Evolutionary conservation across 2,113 vertebrate species (phyloP).

Genomic region (Rhinopomastus cyanomelas): DNA sequence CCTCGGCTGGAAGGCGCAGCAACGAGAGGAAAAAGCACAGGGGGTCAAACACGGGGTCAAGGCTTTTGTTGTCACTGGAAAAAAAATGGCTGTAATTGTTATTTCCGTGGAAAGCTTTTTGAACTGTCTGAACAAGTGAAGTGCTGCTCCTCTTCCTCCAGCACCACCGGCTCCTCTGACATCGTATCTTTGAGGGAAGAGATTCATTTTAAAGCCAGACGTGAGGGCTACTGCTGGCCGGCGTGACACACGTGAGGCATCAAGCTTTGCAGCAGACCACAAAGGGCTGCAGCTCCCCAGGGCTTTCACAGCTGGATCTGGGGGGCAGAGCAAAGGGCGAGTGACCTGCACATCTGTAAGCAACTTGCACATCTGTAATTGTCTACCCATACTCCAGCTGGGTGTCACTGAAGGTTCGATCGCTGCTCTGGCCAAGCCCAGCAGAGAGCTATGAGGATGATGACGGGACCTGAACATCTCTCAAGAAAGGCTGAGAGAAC

Average conservation of each 20-base stretch:
- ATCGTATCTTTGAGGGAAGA: not conserved
- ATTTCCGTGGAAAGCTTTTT: slow-evolving; percentile 24
- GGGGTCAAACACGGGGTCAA: slow-evolving; percentile 47
- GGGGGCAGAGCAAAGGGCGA: not conserved
- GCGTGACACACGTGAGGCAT: not conserved
- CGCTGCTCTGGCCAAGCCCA: not conserved
- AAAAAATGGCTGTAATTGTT: slow-evolving; percentile 73
- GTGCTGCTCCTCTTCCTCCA: not conserved
- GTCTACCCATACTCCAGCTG: not conserved
- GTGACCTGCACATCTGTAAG: not conserved
- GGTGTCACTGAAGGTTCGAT: not conserved
- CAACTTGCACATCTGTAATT: not conserved
- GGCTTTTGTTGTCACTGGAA: slow-evolving; percentile 68
- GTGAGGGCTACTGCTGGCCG: not conserved
- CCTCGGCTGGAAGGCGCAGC: not conserved
- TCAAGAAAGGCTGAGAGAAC: too few species aligned
- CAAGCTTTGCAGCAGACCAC: not conserved
- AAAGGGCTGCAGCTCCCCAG: not conserved
- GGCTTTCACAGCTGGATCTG: not conserved
- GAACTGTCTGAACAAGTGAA: slow-evolving; percentile 7
- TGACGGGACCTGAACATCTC: too few species aligned
- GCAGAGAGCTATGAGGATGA: rapidly evolving
- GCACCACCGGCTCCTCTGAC: not conserved
- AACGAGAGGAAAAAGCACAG: not conserved
- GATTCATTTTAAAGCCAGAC: not conserved